These are phyloP conservation scores for Jaculus jaculus DNA, from an alignment of 2,113 vertebrate genomes.

Conservation along the genomic window DNA sequence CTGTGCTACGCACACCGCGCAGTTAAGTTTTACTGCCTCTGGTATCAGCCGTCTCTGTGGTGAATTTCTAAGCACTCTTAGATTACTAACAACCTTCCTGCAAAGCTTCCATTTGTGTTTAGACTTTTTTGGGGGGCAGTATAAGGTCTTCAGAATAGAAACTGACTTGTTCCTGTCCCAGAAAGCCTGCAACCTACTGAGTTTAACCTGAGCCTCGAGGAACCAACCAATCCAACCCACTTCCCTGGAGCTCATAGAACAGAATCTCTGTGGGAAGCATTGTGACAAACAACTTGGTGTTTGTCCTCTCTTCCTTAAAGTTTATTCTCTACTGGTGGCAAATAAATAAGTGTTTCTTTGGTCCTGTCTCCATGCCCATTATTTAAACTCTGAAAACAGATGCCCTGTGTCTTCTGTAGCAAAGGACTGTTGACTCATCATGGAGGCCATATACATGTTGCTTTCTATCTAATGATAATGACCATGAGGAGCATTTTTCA, in stretches of 20 bases:
- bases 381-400: constrained; percentile 42
- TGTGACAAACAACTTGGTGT: neutral
- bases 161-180: neutral
- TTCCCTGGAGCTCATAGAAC: neutral
- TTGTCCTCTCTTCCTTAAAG: constrained; percentile 5
- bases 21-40: neutral
- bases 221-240: accelerated
- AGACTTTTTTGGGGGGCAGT: neutral
- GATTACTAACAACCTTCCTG: neutral
- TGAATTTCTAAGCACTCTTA: neutral
- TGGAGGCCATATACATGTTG: neutral
- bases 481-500: neutral
- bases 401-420: constrained; percentile 1
- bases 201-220: neutral
- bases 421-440: constrained; percentile 1
- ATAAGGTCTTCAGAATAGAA: constrained; percentile 4
- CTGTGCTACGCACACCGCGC: neutral
- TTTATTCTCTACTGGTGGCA: constrained; percentile 21
- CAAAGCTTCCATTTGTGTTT: neutral
- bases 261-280: neutral
- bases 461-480: neutral
- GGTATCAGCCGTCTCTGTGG: neutral
- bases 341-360: constrained; percentile 31
- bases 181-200: neutral
- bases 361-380: neutral